A percentile compares a stretch with the other conserved stretches of the same genome.
Conservation (phyloP, 2,113 vertebrate genomes). For the Lamprologus lemairii region DNA sequence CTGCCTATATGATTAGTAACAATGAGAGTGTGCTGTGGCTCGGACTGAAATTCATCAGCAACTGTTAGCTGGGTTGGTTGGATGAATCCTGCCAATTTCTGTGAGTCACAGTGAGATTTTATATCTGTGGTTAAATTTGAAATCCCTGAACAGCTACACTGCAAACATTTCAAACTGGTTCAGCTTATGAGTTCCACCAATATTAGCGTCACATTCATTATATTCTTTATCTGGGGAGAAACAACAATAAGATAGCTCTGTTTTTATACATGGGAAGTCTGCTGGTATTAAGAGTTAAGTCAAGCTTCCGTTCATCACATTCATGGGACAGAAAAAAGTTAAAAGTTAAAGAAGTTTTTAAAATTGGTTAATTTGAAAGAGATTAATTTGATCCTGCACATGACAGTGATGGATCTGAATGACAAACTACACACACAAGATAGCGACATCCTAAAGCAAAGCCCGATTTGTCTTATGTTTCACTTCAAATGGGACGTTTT, state of each 20-base stretch:
- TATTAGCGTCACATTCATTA: background rate
- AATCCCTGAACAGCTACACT: background rate
- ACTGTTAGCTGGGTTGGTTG: background rate
- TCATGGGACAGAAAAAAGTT: background rate
- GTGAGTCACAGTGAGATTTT: background rate
- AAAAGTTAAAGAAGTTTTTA: background rate
- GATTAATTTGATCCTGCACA: background rate
- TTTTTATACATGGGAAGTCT: background rate
- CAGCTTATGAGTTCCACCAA: background rate
- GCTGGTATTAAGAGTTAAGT: background rate
- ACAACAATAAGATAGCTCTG: background rate
- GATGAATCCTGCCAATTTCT: background rate
- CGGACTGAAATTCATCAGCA: background rate
- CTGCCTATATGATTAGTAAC: background rate
- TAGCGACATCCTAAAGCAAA: background rate
- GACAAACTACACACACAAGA: background rate
- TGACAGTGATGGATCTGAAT: background rate
- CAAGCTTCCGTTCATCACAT: background rate
- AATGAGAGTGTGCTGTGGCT: background rate
- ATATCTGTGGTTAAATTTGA: accelerated
- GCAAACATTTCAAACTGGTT: background rate
- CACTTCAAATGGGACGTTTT: background rate
- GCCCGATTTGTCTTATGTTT: accelerated
- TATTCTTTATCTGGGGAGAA: background rate
- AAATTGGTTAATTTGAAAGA: background rate